These are phyloP conservation scores for Suricata suricatta DNA, from an alignment of 2,113 vertebrate species.

Conservation along the genomic window DNA sequence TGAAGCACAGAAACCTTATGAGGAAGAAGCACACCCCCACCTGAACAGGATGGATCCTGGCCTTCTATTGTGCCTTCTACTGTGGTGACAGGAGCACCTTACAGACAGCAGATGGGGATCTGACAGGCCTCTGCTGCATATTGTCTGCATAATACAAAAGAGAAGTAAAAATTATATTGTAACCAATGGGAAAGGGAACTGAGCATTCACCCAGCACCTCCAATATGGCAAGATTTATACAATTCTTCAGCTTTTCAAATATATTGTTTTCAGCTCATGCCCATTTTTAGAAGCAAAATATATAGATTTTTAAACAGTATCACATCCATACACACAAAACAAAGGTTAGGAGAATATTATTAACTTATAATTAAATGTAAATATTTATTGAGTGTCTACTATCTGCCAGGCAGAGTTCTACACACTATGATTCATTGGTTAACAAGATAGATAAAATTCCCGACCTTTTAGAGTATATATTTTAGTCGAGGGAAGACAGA, in stretches of 20 bases:
- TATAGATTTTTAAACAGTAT: neutral
- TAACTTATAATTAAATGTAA: slow-evolving; percentile 12
- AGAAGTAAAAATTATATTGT: neutral
- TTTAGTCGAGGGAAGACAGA: neutral
- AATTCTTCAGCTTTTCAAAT: neutral
- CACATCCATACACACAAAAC: neutral
- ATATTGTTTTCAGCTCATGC: neutral
- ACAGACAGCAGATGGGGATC: slow-evolving; percentile 88
- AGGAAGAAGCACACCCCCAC: slow-evolving; percentile 76
- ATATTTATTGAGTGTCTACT: neutral
- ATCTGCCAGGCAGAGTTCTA: neutral
- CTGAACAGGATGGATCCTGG: slow-evolving; percentile 90
- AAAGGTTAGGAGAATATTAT: neutral
- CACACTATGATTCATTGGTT: neutral
- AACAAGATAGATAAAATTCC: neutral
- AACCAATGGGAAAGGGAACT: neutral
- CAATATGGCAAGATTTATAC: neutral
- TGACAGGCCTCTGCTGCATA: slow-evolving; percentile 89
- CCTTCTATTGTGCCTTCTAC: slow-evolving; percentile 91
- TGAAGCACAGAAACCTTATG: neutral
- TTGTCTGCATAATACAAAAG: slow-evolving; percentile 84
- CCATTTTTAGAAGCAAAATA: neutral
- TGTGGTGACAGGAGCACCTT: slow-evolving; percentile 89
- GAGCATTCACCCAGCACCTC: neutral
- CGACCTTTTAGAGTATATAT: neutral